These are phyloP conservation scores for Galerucella calmariensis DNA, from an alignment of 2,888 invertebrate species.

Conservation along the genomic window DNA sequence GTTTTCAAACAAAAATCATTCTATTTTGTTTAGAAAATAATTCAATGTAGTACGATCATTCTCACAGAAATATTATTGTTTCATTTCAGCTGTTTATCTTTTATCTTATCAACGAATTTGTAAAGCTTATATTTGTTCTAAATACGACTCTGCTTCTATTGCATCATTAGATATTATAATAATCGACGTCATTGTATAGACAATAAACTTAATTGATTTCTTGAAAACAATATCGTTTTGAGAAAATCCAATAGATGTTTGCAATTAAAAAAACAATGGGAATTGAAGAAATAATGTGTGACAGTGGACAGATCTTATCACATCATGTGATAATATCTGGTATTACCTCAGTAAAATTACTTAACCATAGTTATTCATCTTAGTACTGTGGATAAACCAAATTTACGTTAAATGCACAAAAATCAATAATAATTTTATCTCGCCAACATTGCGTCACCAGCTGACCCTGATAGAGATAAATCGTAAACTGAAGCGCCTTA, in stretches of 20 bases:
- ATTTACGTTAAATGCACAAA: too few relatives aligned
- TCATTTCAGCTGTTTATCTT: neutral
- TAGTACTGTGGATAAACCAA: too few relatives aligned
- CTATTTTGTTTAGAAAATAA: neutral
- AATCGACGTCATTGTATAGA: neutral
- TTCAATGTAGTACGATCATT: neutral
- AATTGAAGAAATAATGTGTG: too few relatives aligned
- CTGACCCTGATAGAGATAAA: conserved; percentile 3
- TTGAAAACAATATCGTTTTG: neutral
- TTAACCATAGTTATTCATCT: too few relatives aligned
- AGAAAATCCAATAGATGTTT: too few relatives aligned
- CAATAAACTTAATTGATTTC: neutral
- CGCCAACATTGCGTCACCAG: neutral
- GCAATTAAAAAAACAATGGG: neutral
- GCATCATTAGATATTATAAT: neutral
- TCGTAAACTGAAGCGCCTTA: neutral
- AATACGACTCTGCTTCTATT: neutral
- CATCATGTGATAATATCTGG: too few relatives aligned
- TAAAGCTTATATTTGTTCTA: neutral
- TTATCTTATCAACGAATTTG: neutral
- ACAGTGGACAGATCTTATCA: too few relatives aligned
- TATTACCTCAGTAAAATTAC: too few relatives aligned
- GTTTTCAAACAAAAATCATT: neutral
- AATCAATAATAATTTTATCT: neutral
- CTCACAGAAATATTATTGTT: neutral